Percentiles rank a stretch among this genome's conserved stretches.
phyloP scores from a whole-genome alignment of 2,888 invertebrate genomes.

The Lacanobia wlatinum region DNA sequence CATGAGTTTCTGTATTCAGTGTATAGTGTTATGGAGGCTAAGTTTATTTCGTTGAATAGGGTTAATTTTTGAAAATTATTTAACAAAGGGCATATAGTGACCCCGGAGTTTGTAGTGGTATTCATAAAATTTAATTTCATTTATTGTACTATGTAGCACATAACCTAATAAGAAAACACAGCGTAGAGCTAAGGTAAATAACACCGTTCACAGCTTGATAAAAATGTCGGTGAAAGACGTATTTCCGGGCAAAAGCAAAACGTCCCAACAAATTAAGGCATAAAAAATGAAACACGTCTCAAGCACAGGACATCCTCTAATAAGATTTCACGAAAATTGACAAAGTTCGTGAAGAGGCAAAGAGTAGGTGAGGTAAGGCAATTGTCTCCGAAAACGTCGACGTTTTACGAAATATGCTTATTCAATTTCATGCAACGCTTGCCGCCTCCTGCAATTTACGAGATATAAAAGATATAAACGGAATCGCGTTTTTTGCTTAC shows the following conservation, averaged over 20 bases:
- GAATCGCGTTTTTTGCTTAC: slow-evolving; percentile 91
- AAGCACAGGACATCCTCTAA: slow-evolving; percentile 85
- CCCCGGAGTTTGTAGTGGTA: not conserved
- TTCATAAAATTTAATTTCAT: not conserved
- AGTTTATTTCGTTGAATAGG: not conserved
- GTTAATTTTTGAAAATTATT: not conserved
- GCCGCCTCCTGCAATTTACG: slow-evolving; percentile 91
- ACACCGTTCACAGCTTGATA: slow-evolving; percentile 6
- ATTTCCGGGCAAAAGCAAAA: slow-evolving; percentile 42
- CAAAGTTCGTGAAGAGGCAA: slow-evolving; percentile 89
- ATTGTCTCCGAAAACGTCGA: slow-evolving; percentile 91
- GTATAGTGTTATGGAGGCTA: not conserved
- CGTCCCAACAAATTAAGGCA: slow-evolving; percentile 69
- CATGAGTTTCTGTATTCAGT: not conserved
- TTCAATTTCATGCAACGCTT: slow-evolving; percentile 91
- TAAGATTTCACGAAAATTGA: slow-evolving; percentile 89
- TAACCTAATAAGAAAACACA: not conserved
- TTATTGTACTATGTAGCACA: too few relatives aligned
- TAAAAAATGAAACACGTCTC: slow-evolving; percentile 79
- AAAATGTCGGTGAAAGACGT: slow-evolving; percentile 11
- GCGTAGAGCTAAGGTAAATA: not conserved
- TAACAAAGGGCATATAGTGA: not conserved
- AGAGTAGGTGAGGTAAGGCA: slow-evolving; percentile 91
- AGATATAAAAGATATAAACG: slow-evolving; percentile 91
- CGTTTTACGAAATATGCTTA: slow-evolving; percentile 91